Evolutionary conservation across 2,113 vertebrate species (phyloP).

Genomic region (Mola mola): DNA sequence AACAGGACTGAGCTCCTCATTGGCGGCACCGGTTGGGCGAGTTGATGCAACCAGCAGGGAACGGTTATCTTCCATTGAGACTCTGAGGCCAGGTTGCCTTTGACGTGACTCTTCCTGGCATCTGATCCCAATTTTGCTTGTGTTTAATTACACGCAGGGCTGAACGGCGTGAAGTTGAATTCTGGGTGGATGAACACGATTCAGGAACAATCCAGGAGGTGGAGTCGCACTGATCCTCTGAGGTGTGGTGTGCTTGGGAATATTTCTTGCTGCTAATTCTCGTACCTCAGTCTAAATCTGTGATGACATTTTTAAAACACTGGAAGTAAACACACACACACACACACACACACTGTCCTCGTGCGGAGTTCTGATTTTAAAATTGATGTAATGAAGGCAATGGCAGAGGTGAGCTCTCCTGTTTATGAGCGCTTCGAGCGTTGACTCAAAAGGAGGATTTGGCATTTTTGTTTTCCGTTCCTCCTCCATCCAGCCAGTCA

Average conservation of each 20-base stretch:
- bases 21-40: conserved; percentile 43
- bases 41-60: conserved; percentile 42
- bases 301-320: conserved; percentile 8
- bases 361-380: too few species aligned
- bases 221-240: conserved; percentile 17
- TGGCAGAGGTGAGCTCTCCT: too few species aligned
- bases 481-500: too few species aligned
- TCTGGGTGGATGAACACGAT: conserved; percentile 15
- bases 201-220: conserved; percentile 32
- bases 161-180: conserved; percentile 29
- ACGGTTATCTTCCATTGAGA: conserved; percentile 26
- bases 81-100: conserved; percentile 39
- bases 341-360: too few species aligned
- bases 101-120: conserved; percentile 20
- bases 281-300: conserved; percentile 30
- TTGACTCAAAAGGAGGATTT: too few species aligned
- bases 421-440: too few species aligned
- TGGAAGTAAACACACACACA: too few species aligned
- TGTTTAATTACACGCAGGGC: conserved; percentile 29
- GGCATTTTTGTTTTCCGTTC: neutral
- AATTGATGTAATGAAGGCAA: too few species aligned
- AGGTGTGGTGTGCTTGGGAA: conserved; percentile 27
- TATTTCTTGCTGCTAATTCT: conserved; percentile 42
- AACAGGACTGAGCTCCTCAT: conserved; percentile 24
- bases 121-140: conserved; percentile 26